Percentiles rank a stretch among this genome's conserved stretches.
These are phyloP conservation scores for Pristiophorus japonicus DNA, from an alignment of 2,113 vertebrate species.

Conservation along the genomic window DNA sequence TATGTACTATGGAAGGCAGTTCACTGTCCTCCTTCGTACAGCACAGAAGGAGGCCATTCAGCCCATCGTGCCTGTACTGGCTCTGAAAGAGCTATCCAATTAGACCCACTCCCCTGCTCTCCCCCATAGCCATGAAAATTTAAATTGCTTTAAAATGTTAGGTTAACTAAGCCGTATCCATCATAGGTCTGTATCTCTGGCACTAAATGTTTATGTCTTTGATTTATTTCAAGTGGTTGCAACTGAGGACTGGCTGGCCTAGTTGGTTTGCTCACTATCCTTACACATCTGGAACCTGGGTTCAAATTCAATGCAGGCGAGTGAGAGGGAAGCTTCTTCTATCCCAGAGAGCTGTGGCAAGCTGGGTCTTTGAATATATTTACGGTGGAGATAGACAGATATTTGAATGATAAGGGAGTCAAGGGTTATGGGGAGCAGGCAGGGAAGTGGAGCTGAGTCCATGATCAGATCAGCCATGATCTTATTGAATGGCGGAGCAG, in stretches of 20 bases:
- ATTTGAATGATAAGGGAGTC: too few relatives aligned
- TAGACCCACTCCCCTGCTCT: background rate
- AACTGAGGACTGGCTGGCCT: background rate
- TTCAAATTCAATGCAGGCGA: background rate
- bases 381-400: too few relatives aligned
- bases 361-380: too few relatives aligned
- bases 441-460: too few relatives aligned
- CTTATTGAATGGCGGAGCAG: too few relatives aligned
- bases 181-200: background rate
- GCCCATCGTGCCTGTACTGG: background rate
- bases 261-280: background rate
- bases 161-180: background rate
- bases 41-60: background rate
- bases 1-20: too few relatives aligned
- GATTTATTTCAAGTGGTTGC: background rate
- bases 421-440: too few relatives aligned
- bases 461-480: too few relatives aligned
- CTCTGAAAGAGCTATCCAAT: background rate
- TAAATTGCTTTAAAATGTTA: background rate
- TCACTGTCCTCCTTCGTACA: background rate
- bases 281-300: background rate
- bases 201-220: background rate
- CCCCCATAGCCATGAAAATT: background rate
- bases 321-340: background rate
- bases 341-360: too few relatives aligned